These are phyloP conservation scores for Geotrupes spiniger DNA, from an alignment of 2,888 invertebrate genomes.

Conservation along the genomic window DNA sequence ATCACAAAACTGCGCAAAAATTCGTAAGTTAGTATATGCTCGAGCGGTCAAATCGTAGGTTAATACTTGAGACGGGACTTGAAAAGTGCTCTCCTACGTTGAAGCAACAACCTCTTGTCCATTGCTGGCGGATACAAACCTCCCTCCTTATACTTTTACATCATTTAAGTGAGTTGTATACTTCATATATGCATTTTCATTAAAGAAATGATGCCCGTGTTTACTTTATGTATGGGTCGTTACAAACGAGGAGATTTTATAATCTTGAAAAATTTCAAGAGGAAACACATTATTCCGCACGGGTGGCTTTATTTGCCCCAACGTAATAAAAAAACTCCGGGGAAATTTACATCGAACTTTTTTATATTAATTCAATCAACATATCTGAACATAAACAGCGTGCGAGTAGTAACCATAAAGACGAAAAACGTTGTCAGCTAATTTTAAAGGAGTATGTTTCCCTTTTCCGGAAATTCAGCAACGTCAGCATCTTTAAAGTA, in stretches of 20 bases:
- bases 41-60: constrained; percentile 3
- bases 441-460: neutral
- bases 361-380: too few relatives aligned
- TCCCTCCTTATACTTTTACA: neutral
- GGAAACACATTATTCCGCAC: neutral
- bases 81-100: neutral
- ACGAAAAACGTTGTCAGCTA: neutral
- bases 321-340: neutral
- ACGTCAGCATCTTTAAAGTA: too few relatives aligned
- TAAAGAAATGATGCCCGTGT: constrained; percentile 3
- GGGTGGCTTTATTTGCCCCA: constrained; percentile 1
- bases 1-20: too few relatives aligned
- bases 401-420: too few relatives aligned
- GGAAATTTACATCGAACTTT: neutral
- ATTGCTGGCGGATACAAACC: neutral
- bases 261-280: constrained; percentile 4
- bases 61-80: constrained; percentile 7
- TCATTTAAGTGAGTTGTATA: constrained; percentile 3
- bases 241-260: neutral
- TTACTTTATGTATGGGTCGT: constrained; percentile 3
- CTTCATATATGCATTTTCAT: constrained; percentile 5
- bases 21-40: neutral
- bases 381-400: too few relatives aligned
- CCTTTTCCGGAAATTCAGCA: too few relatives aligned
- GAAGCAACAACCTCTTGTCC: constrained; percentile 1